A percentile compares a stretch with the other conserved stretches of the same genome.
These are phyloP conservation scores for Polyommatus iphigenia DNA, from an alignment of 2,888 invertebrate species.

Conservation along the genomic window DNA sequence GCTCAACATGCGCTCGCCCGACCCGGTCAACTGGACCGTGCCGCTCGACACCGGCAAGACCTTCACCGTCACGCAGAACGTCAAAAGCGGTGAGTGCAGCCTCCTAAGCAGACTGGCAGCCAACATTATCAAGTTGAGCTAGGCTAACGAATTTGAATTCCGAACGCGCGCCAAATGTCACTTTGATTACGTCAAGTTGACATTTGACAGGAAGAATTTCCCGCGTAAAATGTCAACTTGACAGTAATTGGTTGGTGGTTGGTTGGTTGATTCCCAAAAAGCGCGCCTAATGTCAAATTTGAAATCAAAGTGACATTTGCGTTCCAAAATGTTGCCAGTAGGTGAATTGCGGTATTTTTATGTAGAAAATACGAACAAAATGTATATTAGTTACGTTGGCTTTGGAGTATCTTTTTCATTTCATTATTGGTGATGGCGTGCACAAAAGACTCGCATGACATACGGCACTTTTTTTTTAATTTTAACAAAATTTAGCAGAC, in stretches of 20 bases:
- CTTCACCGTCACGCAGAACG: slow-evolving; percentile 95
- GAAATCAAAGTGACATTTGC: neutral
- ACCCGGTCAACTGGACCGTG: slow-evolving; percentile 97
- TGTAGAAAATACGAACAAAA: slow-evolving; percentile 26
- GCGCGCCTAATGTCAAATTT: neutral
- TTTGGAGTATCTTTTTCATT: slow-evolving; percentile 65
- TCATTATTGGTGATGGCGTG: slow-evolving; percentile 36
- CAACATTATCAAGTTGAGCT: slow-evolving; percentile 56
- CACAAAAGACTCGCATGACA: slow-evolving; percentile 31
- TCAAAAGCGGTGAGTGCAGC: slow-evolving; percentile 82
- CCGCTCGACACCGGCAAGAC: slow-evolving; percentile 96
- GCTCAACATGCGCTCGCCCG: slow-evolving; percentile 94
- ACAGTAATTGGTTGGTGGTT: too few species aligned
- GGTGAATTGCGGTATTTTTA: slow-evolving; percentile 19
- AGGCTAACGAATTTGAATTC: slow-evolving; percentile 38
- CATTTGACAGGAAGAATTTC: neutral
- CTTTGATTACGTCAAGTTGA: neutral
- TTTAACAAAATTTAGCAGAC: neutral
- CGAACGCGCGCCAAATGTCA: neutral
- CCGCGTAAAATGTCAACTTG: too few species aligned
- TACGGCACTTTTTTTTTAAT: slow-evolving; percentile 23
- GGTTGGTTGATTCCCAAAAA: neutral
- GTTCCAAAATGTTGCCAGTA: slow-evolving; percentile 1
- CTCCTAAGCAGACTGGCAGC: slow-evolving; percentile 57
- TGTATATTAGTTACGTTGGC: slow-evolving; percentile 46